These are phyloP conservation scores for Gadopsis bispinosus DNA, from an alignment of 2,797 vertebrate genomes.

Conservation along the genomic window DNA sequence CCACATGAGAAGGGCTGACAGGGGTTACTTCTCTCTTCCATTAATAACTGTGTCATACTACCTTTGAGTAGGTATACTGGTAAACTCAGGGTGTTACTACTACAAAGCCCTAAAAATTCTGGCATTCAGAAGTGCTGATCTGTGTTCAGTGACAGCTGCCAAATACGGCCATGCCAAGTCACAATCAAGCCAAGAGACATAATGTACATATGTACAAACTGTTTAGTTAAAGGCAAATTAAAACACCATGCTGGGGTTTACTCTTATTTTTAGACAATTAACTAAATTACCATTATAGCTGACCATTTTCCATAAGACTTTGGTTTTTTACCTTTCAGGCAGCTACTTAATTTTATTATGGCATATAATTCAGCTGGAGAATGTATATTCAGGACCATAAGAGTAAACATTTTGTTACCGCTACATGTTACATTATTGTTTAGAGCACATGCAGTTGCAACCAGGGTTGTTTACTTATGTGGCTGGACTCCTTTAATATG, in stretches of 20 bases:
- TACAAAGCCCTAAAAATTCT: slow-evolving; percentile 3
- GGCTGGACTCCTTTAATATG: not conserved
- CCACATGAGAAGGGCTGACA: slow-evolving; percentile 45
- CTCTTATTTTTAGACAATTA: slow-evolving; percentile 9
- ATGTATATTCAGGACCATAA: no score
- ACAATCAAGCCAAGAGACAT: slow-evolving; percentile 28
- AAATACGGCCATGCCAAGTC: slow-evolving; percentile 34
- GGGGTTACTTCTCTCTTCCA: slow-evolving; percentile 13
- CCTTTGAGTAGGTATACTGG: not conserved
- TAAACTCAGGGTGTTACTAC: not conserved
- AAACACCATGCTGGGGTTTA: slow-evolving; percentile 15
- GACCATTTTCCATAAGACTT: not conserved
- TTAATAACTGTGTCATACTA: slow-evolving; percentile 42
- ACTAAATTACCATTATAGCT: not conserved
- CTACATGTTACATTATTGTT: not conserved
- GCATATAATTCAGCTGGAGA: not conserved
- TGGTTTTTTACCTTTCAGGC: not conserved
- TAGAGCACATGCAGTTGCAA: not conserved
- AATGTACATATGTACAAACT: slow-evolving; percentile 21
- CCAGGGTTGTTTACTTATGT: not conserved
- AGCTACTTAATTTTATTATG: not conserved
- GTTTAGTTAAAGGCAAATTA: slow-evolving; percentile 21
- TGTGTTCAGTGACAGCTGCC: slow-evolving; percentile 34
- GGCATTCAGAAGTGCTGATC: slow-evolving; percentile 31
- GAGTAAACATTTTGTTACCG: not conserved